Evolutionary conservation across 2,797 vertebrate species (phyloP).

Genomic region (Austrolebias charrua): DNA sequence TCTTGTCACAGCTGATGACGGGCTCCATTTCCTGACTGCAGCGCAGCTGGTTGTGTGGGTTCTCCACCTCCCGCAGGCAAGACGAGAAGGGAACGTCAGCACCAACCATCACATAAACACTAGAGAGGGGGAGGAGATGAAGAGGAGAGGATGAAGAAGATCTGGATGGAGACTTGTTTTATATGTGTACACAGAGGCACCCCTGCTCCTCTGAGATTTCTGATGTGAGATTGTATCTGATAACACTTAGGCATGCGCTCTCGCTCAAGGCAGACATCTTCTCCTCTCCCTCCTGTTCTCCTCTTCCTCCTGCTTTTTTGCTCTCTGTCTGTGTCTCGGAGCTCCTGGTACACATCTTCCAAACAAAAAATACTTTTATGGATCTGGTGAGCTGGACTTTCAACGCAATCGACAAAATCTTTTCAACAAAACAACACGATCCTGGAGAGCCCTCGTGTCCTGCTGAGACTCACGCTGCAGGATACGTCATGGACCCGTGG

Average conservation of each 20-base stretch:
- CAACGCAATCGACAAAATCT: no score
- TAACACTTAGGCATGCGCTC: constrained; percentile 15
- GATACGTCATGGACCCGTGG: no score
- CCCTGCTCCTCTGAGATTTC: constrained; percentile 27
- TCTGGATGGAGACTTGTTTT: constrained; percentile 1
- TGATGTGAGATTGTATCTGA: constrained; percentile 55
- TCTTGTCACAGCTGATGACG: constrained; percentile 96
- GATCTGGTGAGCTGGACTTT: no score
- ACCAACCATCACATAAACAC: constrained; percentile 98
- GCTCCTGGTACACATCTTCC: no score
- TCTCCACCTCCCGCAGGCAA: constrained; percentile 95
- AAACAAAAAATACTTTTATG: no score
- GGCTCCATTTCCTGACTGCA: constrained; percentile 99
- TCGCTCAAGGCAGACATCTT: no score
- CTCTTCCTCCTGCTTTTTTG: no score
- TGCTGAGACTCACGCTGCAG: no score
- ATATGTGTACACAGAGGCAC: constrained; percentile 16
- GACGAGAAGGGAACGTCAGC: constrained; percentile 96
- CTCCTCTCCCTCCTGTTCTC: no score
- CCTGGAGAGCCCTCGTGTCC: no score
- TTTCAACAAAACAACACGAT: no score
- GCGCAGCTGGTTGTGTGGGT: constrained; percentile 93
- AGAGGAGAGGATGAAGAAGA: constrained; percentile 1
- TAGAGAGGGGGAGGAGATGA: constrained; percentile 51
- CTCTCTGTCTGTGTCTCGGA: no score